Base-by-base conservation (phyloP, 2,113 vertebrate species). In the Ceyx margarethae region DNA sequence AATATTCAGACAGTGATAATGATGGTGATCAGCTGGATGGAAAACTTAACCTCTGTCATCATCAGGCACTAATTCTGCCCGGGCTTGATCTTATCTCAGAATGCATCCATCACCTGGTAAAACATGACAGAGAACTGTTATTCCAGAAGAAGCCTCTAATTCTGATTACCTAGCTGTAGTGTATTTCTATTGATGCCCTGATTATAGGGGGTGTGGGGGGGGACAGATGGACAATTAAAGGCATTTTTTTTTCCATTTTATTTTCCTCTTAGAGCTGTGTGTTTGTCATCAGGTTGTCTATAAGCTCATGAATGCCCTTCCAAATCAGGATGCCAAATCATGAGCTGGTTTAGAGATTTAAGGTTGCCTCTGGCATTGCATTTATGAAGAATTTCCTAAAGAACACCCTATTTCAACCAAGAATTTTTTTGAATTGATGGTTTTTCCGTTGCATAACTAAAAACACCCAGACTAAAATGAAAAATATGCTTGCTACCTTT, bases 171-270 rank as follows among this genome's bases (percentile, higher is more conserved):
- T 40, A 12, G 3, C 46, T 72, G 12, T 43, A 42, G 14, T 42
- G 23, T 33, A 3, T 87, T 87, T 67, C 18, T 60, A 83, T 66
- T 64, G 42, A 21, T 67, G 65, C 28, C 10, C 11, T 60, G 48
- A 50, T 54, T 56, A 29, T 31, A 11, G 6, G 5, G 3, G 2
- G 5, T 1, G 5, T 15, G 8, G 11, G 8, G 19, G 17, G 28
- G 53, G 29, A 53, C 51, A 16, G 56, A 23, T 50, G 48, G 48
- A 11, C 6, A 65, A 10, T 25, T 62, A 21, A 51, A 51, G n/a
- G 25, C 16, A 25, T 3, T 62, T 66, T 26, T 62, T 69, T 58
- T 69, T 48, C 10, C 54, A 1, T 71, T 66, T 74, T 46, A 37
- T 83, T 85, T 91, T 62, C 7, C 10, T 53, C 33, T 48, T 87